Conservation (phyloP, 2,113 vertebrate species). For the Octodon degus region DNA sequence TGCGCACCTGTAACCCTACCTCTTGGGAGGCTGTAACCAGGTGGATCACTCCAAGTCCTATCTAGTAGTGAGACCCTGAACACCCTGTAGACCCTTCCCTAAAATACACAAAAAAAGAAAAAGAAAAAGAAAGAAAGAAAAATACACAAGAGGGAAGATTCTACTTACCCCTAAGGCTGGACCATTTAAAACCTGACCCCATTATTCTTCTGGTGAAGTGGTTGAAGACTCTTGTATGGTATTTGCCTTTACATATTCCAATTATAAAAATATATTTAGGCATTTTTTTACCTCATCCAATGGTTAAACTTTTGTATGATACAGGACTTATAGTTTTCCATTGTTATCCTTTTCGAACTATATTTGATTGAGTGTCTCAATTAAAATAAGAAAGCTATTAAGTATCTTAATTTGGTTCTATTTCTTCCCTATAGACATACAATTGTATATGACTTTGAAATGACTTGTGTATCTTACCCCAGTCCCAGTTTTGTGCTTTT, state of each 20-base stretch:
- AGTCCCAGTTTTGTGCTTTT: neutral
- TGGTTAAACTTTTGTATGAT: conserved; percentile 53
- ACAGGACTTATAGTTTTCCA: conserved; percentile 14
- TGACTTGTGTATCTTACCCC: conserved; percentile 40
- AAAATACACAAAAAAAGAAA: no score
- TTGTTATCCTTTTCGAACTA: conserved; percentile 56
- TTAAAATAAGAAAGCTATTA: conserved; percentile 67
- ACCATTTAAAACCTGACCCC: neutral
- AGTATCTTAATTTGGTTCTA: neutral
- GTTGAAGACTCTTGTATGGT: neutral
- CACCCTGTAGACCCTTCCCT: no score
- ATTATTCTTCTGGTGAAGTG: neutral
- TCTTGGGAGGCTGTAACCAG: no score
- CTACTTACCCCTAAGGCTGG: neutral
- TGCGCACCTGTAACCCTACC: no score
- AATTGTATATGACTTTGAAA: conserved; percentile 16
- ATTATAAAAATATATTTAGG: neutral
- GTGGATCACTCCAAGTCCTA: no score
- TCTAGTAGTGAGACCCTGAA: no score
- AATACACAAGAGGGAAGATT: neutral
- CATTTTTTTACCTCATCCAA: neutral
- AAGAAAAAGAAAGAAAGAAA: no score
- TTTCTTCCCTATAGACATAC: neutral
- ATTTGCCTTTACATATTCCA: conserved; percentile 37
- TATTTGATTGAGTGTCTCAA: conserved; percentile 41